Conservation (phyloP, 2,888 invertebrate species). For the Dryocosmus kuriphilus region DNA sequence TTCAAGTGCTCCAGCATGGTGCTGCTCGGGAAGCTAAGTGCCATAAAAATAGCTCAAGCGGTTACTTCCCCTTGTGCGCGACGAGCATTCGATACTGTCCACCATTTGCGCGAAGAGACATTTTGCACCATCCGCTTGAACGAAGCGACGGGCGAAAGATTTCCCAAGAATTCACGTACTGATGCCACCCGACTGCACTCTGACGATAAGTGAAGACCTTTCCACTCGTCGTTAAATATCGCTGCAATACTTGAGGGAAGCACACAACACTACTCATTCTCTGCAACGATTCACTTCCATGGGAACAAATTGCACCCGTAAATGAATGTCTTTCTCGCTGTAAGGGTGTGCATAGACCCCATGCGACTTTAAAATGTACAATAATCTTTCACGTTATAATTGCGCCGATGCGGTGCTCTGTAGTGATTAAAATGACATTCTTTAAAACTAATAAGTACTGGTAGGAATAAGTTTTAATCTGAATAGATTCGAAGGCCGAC, state of each 20-base stretch:
- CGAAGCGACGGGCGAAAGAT: slow-evolving; percentile 36
- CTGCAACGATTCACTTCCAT: too few species aligned
- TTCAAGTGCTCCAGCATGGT: slow-evolving; percentile 77
- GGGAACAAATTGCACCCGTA: too few species aligned
- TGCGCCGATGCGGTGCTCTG: too few species aligned
- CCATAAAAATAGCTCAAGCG: slow-evolving; percentile 73
- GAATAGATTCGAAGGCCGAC: too few species aligned
- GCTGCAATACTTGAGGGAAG: neutral
- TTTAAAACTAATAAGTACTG: too few species aligned
- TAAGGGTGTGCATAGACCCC: too few species aligned
- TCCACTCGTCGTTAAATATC: neutral
- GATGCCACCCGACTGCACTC: slow-evolving; percentile 43
- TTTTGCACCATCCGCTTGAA: slow-evolving; percentile 53
- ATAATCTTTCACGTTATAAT: too few species aligned
- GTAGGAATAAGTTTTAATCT: too few species aligned
- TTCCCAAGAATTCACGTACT: slow-evolving; percentile 7
- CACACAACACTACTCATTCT: too few species aligned
- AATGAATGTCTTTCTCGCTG: too few species aligned
- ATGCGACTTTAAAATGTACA: too few species aligned
- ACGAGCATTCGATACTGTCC: slow-evolving; percentile 60
- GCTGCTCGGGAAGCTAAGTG: slow-evolving; percentile 73
- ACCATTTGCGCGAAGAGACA: slow-evolving; percentile 54
- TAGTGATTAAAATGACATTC: too few species aligned
- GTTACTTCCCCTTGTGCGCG: slow-evolving; percentile 60
- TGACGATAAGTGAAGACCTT: slow-evolving; percentile 1